Conservation (phyloP, 2,888 invertebrate genomes). For the Cyclophora punctaria region DNA sequence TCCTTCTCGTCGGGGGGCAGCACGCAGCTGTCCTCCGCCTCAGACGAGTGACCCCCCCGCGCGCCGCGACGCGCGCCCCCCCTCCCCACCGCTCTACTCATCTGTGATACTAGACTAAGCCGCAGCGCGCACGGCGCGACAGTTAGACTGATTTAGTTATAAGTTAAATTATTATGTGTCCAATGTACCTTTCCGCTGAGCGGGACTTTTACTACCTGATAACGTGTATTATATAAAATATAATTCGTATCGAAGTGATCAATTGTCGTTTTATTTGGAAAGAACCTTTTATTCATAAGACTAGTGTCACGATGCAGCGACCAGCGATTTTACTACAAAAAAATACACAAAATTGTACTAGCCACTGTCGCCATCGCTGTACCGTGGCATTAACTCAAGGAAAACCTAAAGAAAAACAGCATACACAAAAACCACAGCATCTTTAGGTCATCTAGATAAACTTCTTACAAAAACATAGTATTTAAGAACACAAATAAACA, state of each 20-base stretch:
- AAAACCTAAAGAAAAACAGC: too few relatives aligned
- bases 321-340: too few relatives aligned
- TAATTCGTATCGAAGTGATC: slow-evolving; percentile 57
- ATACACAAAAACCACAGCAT: too few relatives aligned
- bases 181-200: slow-evolving; percentile 72
- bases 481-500: too few relatives aligned
- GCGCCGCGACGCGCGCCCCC: slow-evolving; percentile 56
- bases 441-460: too few relatives aligned
- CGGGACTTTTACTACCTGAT: slow-evolving; percentile 69
- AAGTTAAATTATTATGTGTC: slow-evolving; percentile 70
- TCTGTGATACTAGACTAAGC: slow-evolving; percentile 74
- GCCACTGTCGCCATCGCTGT: too few relatives aligned
- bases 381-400: too few relatives aligned
- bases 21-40: slow-evolving; percentile 77
- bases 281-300: background rate
- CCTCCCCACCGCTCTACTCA: slow-evolving; percentile 72
- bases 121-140: slow-evolving; percentile 67
- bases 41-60: slow-evolving; percentile 71
- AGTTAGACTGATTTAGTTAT: slow-evolving; percentile 72
- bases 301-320: too few relatives aligned
- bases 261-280: slow-evolving; percentile 42
- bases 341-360: too few relatives aligned
- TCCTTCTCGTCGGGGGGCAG: slow-evolving; percentile 79
- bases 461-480: too few relatives aligned
- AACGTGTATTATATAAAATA: slow-evolving; percentile 41